phyloP scores from a whole-genome alignment of 2,888 invertebrate genomes.

The Agrotis clavis region DNA sequence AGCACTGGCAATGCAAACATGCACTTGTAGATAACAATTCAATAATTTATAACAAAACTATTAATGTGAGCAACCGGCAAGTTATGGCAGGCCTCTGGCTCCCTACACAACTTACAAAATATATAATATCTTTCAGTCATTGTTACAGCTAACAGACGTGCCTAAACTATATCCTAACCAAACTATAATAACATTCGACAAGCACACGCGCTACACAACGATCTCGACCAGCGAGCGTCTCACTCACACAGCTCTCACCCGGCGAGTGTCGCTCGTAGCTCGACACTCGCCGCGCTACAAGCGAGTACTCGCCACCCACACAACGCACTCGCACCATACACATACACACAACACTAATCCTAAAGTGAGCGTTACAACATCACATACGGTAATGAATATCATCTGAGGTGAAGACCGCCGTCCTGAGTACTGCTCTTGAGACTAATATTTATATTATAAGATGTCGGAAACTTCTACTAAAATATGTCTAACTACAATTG shows the following conservation, averaged over 20 bases:
- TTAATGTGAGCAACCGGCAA: slow-evolving; percentile 4
- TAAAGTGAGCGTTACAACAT: slow-evolving; percentile 69
- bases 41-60: slow-evolving; percentile 2
- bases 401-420: slow-evolving; percentile 49
- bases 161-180: slow-evolving; percentile 38
- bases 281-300: neutral
- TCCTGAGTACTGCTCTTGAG: slow-evolving; percentile 15
- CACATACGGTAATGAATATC: slow-evolving; percentile 64
- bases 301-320: slow-evolving; percentile 4
- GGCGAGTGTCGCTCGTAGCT: neutral
- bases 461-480: neutral
- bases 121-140: slow-evolving; percentile 57
- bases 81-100: slow-evolving; percentile 39
- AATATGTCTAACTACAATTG: neutral
- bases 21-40: slow-evolving; percentile 4
- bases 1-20: neutral
- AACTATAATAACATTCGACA: slow-evolving; percentile 31
- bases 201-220: slow-evolving; percentile 39
- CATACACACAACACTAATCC: slow-evolving; percentile 48
- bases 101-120: slow-evolving; percentile 27
- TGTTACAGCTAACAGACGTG: slow-evolving; percentile 40
- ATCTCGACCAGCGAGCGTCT: slow-evolving; percentile 66
- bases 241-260: slow-evolving; percentile 15
- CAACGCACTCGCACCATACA: slow-evolving; percentile 13
- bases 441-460: neutral